phyloP scores from a whole-genome alignment of 2,888 invertebrate species.

The Macropis europaea region DNA sequence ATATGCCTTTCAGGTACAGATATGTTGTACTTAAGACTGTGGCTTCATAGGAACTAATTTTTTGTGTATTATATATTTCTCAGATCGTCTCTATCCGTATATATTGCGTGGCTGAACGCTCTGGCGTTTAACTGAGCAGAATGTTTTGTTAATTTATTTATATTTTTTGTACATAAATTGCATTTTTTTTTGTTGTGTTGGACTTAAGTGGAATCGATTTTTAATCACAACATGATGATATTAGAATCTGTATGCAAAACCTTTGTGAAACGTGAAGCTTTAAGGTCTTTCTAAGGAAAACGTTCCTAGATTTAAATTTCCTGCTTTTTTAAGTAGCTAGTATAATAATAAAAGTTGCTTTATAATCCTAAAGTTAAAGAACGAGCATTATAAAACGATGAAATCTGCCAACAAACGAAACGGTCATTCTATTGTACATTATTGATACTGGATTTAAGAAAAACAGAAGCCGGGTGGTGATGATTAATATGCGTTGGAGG shows the following conservation, averaged over 20 bases:
- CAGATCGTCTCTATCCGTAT: slow-evolving; percentile 61
- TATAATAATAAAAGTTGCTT: slow-evolving; percentile 31
- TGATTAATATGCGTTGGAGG: slow-evolving; percentile 38
- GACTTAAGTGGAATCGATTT: slow-evolving; percentile 57
- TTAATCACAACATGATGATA: slow-evolving; percentile 54
- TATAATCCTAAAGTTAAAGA: slow-evolving; percentile 30
- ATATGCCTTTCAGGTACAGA: slow-evolving; percentile 71
- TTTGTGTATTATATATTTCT: slow-evolving; percentile 62
- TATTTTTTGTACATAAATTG: slow-evolving; percentile 71
- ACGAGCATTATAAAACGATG: slow-evolving; percentile 21
- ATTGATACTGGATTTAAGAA: slow-evolving; percentile 31
- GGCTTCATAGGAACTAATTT: slow-evolving; percentile 68
- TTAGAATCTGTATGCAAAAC: slow-evolving; percentile 56
- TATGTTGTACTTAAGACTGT: slow-evolving; percentile 76
- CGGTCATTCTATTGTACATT: slow-evolving; percentile 45
- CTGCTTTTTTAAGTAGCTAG: slow-evolving; percentile 43
- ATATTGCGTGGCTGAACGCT: slow-evolving; percentile 51
- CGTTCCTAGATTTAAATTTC: slow-evolving; percentile 63
- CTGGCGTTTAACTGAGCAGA: slow-evolving; percentile 57
- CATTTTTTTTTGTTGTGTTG: slow-evolving; percentile 61
- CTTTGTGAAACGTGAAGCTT: slow-evolving; percentile 52
- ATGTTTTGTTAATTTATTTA: slow-evolving; percentile 72
- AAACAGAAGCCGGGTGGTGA: slow-evolving; percentile 19
- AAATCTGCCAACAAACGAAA: slow-evolving; percentile 40
- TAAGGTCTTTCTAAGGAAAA: slow-evolving; percentile 62